Evolutionary conservation across 2,797 vertebrate genomes (phyloP).

Genomic region (Esox lucius): DNA sequence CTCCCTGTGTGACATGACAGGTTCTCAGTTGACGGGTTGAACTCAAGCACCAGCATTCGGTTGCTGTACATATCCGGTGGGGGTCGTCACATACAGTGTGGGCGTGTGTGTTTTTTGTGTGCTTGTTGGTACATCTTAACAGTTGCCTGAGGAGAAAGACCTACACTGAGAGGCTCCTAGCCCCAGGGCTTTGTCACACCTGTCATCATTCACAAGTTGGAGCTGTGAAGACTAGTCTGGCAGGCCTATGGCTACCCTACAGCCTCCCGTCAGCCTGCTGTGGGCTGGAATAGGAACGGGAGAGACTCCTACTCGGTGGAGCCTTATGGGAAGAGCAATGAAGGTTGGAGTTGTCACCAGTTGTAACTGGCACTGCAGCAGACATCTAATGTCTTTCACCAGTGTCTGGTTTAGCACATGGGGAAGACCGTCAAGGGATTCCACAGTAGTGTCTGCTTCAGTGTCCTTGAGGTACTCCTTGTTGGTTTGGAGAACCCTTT

Average conservation of each 20-base stretch:
- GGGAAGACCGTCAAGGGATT: neutral
- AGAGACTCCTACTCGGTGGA: neutral
- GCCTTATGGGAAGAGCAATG: neutral
- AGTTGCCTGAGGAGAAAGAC: neutral
- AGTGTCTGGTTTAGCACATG: neutral
- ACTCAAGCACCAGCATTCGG: slow-evolving; percentile 19
- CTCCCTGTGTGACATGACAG: slow-evolving; percentile 13
- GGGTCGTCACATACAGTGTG: neutral
- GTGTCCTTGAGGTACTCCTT: neutral
- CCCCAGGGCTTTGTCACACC: neutral
- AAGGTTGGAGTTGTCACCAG: neutral
- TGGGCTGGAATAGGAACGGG: neutral
- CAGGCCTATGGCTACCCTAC: neutral
- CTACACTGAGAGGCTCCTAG: neutral
- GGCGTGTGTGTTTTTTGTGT: neutral
- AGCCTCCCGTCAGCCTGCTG: neutral
- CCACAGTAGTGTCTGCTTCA: neutral
- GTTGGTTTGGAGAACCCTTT: neutral
- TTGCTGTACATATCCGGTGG: slow-evolving; percentile 38
- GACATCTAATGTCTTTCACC: neutral
- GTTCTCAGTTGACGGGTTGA: slow-evolving; percentile 15
- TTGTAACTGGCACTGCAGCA: neutral
- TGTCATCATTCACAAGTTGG: neutral
- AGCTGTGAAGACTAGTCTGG: neutral
- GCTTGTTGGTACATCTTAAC: neutral